Base-by-base conservation (phyloP, 1,140 invertebrate species). In the Cotesia vestalis region DNA sequence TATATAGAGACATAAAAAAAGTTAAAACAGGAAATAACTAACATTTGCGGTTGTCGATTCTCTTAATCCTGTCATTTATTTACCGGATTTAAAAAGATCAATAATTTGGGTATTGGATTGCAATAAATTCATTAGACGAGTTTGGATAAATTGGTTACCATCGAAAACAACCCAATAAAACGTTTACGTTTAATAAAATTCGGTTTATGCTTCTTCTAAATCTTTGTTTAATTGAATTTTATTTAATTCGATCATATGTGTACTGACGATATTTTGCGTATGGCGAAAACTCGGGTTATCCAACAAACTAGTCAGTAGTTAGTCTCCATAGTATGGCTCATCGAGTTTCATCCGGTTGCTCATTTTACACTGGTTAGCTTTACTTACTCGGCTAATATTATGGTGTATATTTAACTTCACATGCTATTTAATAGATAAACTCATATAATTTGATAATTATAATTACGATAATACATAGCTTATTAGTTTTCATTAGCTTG, bases 21-120 rank as follows among this genome's bases (percentile, higher is more conserved):
- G 14, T 20, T 12, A 14, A 59, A 59, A n/a, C 14, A 34, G 35
- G 12, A 68, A 68, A 38, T 68, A 46, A 14, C 66, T 53, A 57
- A 36, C 52, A 57, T 57, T 68, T 68, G 34, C 52, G 3, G 9
- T 57, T 57, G 34, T 36, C 53, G 36, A 36, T 38, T 17, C 35
- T n/a, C 35, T 57, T 68, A 55, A 55, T 57, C 34, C 35, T n/a
- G 51, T 67, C 40, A 66, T 51, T 66, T 20, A 51, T 66, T 46
- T 46, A 14, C 36, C 4, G 5, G 38, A 20, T 46, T 38, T n/a
- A 51, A 51, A 51, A 27, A 66, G 2, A n/a, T 46, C 36, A 46
- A 66, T 20, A 63, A 63, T 38, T 63, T 34, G 6, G 11, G 27
- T 38, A 38, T 38, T 63, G 61, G 14, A 63, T 35, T 63, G 61